These are phyloP conservation scores for Eustalomyia histrio DNA, from an alignment of 2,888 invertebrate species.

Conservation along the genomic window DNA sequence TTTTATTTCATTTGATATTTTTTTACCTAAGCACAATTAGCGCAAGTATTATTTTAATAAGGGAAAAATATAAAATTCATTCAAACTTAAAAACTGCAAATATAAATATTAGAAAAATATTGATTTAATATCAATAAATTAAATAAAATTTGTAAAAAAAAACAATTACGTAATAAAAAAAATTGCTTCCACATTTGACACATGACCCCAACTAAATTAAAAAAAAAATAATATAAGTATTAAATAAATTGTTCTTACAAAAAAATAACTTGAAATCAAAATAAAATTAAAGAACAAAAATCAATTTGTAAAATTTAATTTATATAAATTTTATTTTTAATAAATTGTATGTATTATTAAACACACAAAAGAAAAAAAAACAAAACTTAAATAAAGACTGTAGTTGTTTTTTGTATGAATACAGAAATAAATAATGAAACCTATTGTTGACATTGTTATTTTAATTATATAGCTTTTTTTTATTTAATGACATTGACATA, in stretches of 20 bases:
- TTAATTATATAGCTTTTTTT: not conserved
- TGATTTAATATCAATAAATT: conserved; percentile 1
- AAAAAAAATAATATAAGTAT: conserved; percentile 6
- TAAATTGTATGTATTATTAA: conserved; percentile 10
- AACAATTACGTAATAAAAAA: conserved; percentile 28
- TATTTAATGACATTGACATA: conserved; percentile 2
- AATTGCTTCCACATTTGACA: conserved; percentile 70
- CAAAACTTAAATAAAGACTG: conserved; percentile 72
- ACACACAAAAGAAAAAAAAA: conserved; percentile 5
- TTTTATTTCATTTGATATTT: too few relatives aligned
- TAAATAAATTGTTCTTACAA: conserved; percentile 44
- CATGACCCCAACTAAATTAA: conserved; percentile 12
- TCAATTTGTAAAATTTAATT: conserved; percentile 34
- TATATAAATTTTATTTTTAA: conserved; percentile 21
- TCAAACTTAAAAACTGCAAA: conserved; percentile 5
- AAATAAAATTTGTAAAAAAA: conserved; percentile 32
- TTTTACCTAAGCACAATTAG: conserved; percentile 32
- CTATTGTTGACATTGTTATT: conserved; percentile 16
- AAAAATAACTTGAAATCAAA: conserved; percentile 51
- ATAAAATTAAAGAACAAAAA: not conserved
- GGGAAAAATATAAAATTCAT: not conserved
- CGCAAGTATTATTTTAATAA: conserved; percentile 39
- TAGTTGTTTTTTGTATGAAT: conserved; percentile 67
- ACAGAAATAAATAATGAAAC: not conserved
- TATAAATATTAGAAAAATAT: conserved; percentile 14